Evolutionary conservation across 2,888 invertebrate species (phyloP).

Genomic region (Caenorhabditis wallacei): DNA sequence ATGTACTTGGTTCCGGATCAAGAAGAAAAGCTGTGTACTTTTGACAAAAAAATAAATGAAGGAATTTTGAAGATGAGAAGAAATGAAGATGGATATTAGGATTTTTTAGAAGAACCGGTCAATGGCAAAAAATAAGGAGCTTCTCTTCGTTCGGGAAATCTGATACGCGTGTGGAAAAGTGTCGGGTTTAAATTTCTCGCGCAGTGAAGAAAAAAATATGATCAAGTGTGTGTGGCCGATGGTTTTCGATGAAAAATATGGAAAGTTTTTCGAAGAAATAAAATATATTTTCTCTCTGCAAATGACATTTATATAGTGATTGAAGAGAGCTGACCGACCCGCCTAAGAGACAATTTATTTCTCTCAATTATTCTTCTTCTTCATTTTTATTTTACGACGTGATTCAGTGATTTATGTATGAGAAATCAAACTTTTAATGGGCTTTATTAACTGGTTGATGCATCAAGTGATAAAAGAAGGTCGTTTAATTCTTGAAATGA

Average conservation of each 20-base stretch:
- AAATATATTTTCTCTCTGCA: constrained; percentile 29
- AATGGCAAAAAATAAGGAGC: constrained; percentile 26
- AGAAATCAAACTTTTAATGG: constrained; percentile 42
- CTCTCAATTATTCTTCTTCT: constrained; percentile 21
- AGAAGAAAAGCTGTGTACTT: neutral
- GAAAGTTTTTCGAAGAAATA: constrained; percentile 3
- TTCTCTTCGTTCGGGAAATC: constrained; percentile 42
- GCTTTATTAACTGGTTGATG: constrained; percentile 50
- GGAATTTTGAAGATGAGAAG: neutral
- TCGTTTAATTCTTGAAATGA: constrained; percentile 17
- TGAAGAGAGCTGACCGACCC: constrained; percentile 10
- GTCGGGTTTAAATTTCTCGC: constrained; percentile 56
- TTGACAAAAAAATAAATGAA: neutral
- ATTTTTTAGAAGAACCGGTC: constrained; percentile 31
- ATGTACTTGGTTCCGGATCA: constrained; percentile 41
- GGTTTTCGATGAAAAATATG: constrained; percentile 32
- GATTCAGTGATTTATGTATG: constrained; percentile 59
- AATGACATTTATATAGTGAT: constrained; percentile 51
- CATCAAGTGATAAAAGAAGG: constrained; percentile 37
- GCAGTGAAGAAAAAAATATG: constrained; percentile 13
- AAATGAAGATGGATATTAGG: constrained; percentile 11
- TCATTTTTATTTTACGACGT: constrained; percentile 52
- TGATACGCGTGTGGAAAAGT: constrained; percentile 52
- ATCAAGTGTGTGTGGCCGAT: constrained; percentile 31
- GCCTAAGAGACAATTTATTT: constrained; percentile 48